A percentile compares a stretch with the other conserved stretches of the same genome.
Evolutionary conservation across 64 coral and sea anemone genomes (phyloP).

Genomic region (Porites australiensis): DNA sequence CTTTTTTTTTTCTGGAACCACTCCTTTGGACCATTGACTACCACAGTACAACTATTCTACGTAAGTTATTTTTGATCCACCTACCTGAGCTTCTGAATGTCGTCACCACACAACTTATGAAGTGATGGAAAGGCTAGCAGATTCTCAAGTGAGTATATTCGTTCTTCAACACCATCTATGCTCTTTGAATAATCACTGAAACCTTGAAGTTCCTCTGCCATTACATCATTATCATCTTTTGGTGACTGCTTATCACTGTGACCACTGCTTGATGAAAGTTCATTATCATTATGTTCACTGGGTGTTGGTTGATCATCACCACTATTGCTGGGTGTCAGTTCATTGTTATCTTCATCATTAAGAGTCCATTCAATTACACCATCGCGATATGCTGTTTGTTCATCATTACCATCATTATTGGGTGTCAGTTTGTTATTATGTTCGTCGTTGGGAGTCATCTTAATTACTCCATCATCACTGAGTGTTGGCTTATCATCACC

Average conservation of each 20-base stretch:
- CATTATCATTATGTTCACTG: too few relatives aligned
- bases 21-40: too few relatives aligned
- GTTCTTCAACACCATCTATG: background rate
- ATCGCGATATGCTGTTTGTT: slow-evolving; percentile 13
- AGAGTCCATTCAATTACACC: background rate
- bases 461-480: slow-evolving; percentile 4
- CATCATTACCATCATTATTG: slow-evolving; percentile 32
- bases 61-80: background rate
- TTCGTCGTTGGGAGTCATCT: too few relatives aligned
- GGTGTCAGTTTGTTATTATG: background rate
- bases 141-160: slow-evolving; percentile 3
- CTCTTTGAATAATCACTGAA: background rate
- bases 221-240: slow-evolving; percentile 13
- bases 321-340: background rate
- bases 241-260: too few relatives aligned
- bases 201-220: background rate
- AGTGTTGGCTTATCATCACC: slow-evolving; percentile 43
- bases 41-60: too few relatives aligned
- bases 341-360: background rate
- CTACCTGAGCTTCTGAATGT: slow-evolving; percentile 28
- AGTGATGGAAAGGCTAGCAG: slow-evolving; percentile 15
- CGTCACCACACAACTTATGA: background rate
- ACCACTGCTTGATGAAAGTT: too few relatives aligned
- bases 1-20: too few relatives aligned
- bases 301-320: background rate